phyloP scores from a whole-genome alignment of 2,113 vertebrate genomes.

The Ploceus nigricollis region DNA sequence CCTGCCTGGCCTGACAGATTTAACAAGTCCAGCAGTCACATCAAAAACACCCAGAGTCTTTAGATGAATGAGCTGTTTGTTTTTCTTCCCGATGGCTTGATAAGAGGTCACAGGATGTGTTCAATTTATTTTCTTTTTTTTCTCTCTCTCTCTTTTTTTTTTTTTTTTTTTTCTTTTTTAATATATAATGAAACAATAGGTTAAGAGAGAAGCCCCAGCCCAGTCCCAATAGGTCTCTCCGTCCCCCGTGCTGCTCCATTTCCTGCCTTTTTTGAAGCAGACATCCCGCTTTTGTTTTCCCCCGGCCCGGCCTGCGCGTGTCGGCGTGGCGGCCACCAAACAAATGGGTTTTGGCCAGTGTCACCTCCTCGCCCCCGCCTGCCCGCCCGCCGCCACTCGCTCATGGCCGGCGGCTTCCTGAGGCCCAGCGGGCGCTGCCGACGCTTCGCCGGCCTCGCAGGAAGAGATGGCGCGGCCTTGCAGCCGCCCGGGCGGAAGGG shows the following conservation, averaged over 20 bases:
- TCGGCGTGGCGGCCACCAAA: slow-evolving; percentile 60
- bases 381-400: neutral
- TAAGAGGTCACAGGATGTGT: slow-evolving; percentile 87
- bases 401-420: slow-evolving; percentile 62
- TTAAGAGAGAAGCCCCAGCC: slow-evolving; percentile 68
- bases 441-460: slow-evolving; percentile 71
- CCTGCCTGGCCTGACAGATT: neutral
- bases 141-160: slow-evolving; percentile 40
- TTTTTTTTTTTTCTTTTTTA: slow-evolving; percentile 60
- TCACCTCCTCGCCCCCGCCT: slow-evolving; percentile 73
- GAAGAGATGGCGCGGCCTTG: slow-evolving; percentile 69
- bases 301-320: slow-evolving; percentile 68
- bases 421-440: slow-evolving; percentile 61
- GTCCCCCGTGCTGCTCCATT: slow-evolving; percentile 66
- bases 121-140: slow-evolving; percentile 53
- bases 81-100: slow-evolving; percentile 68
- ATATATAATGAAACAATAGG: slow-evolving; percentile 84
- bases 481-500: slow-evolving; percentile 40
- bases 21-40: slow-evolving; percentile 1
- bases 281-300: slow-evolving; percentile 82
- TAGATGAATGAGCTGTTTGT: slow-evolving; percentile 57
- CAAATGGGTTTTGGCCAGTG: slow-evolving; percentile 63
- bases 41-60: slow-evolving; percentile 32
- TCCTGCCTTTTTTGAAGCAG: slow-evolving; percentile 73
- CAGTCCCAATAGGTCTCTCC: slow-evolving; percentile 76